phyloP scores from a whole-genome alignment of 2,797 vertebrate species.

The Chaetophractus vellerosus region DNA sequence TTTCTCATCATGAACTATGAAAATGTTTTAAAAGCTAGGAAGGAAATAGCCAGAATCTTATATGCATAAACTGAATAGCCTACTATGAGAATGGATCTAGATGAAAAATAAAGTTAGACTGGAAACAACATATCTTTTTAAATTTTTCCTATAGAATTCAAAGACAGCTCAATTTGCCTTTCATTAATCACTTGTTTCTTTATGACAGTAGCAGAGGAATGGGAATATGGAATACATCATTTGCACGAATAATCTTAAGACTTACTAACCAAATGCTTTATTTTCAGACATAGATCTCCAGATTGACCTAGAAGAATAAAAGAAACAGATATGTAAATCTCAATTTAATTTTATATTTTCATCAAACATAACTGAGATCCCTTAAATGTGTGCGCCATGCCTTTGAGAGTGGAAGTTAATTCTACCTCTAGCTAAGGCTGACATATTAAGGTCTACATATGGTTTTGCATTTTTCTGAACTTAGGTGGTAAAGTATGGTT shows the following conservation, averaged over 20 bases:
- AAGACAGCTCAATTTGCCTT: constrained; percentile 24
- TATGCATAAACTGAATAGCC: background rate
- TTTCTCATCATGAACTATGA: background rate
- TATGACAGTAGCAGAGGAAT: constrained; percentile 64
- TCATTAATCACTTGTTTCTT: constrained; percentile 59
- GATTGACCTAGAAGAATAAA: constrained; percentile 91
- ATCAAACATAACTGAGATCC: constrained; percentile 62
- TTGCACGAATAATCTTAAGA: constrained; percentile 71
- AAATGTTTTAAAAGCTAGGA: background rate
- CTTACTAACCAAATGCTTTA: constrained; percentile 92
- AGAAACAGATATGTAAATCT: constrained; percentile 80
- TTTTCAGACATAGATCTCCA: constrained; percentile 90
- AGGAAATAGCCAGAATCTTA: background rate
- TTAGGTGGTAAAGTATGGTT: background rate
- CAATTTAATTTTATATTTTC: constrained; percentile 75
- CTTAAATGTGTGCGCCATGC: background rate
- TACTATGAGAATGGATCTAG: background rate
- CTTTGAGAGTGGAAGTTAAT: constrained; percentile 40
- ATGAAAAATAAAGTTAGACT: constrained; percentile 25
- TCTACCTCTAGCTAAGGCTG: background rate
- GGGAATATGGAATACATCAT: constrained; percentile 72
- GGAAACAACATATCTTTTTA: background rate
- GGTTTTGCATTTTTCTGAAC: constrained; percentile 4
- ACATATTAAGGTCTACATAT: background rate
- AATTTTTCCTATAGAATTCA: constrained; percentile 11